Conservation (phyloP, 2,888 invertebrate species). For the Drosophila antonietae region DNA sequence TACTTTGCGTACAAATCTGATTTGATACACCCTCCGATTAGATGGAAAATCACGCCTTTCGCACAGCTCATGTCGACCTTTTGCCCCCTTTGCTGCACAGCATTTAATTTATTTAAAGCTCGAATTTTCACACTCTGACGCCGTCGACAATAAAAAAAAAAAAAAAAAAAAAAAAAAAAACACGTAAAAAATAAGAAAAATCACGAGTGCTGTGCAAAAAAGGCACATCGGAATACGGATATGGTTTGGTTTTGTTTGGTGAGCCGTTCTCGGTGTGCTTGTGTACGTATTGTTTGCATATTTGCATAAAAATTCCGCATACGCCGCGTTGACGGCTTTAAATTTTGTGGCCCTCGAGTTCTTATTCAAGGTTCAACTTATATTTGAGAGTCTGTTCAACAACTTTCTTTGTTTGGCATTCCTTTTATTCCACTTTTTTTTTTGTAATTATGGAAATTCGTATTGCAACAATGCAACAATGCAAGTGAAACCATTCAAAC, state of each 20-base stretch:
- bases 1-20: slow-evolving; percentile 15
- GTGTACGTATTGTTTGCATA: slow-evolving; percentile 59
- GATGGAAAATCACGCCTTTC: slow-evolving; percentile 37
- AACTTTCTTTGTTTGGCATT: slow-evolving; percentile 11
- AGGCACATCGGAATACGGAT: slow-evolving; percentile 48
- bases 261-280: slow-evolving; percentile 39
- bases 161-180: background rate
- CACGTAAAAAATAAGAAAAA: slow-evolving; percentile 19
- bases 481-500: slow-evolving; percentile 33
- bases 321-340: slow-evolving; percentile 56
- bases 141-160: slow-evolving; percentile 39
- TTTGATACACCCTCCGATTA: slow-evolving; percentile 16
- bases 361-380: slow-evolving; percentile 46
- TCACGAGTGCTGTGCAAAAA: slow-evolving; percentile 36
- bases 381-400: slow-evolving; percentile 31
- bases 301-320: slow-evolving; percentile 76
- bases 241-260: slow-evolving; percentile 54
- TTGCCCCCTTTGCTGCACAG: slow-evolving; percentile 9
- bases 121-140: slow-evolving; percentile 64
- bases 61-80: slow-evolving; percentile 24
- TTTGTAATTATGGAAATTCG: slow-evolving; percentile 68
- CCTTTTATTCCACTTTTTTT: background rate
- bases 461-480: slow-evolving; percentile 43
- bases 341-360: slow-evolving; percentile 13
- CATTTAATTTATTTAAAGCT: slow-evolving; percentile 77